A percentile compares a stretch with the other conserved stretches of the same genome.
These are phyloP conservation scores for Leptinotarsa texana DNA, from an alignment of 1,140 invertebrate species.

Conservation along the genomic window DNA sequence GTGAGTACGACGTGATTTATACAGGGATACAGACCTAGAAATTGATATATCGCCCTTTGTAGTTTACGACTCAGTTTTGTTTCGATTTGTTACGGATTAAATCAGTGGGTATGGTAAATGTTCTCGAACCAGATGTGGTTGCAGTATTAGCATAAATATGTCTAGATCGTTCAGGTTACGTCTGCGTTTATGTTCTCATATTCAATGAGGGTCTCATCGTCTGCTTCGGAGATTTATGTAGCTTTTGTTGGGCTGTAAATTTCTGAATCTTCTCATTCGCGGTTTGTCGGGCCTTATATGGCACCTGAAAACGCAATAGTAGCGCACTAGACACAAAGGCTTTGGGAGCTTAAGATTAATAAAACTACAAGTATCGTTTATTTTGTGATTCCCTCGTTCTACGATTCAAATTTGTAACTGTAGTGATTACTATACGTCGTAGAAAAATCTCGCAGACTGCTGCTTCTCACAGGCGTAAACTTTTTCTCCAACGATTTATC, in stretches of 20 bases:
- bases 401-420: too few species aligned
- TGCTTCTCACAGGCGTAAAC: too few species aligned
- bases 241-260: background rate
- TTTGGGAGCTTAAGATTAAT: background rate
- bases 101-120: conserved; percentile 27
- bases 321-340: background rate
- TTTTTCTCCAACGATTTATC: too few species aligned
- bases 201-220: conserved; percentile 21
- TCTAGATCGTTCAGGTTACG: conserved; percentile 29
- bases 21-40: conserved; percentile 27
- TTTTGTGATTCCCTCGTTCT: too few species aligned
- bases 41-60: conserved; percentile 42
- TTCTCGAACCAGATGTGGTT: conserved; percentile 25
- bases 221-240: conserved; percentile 11
- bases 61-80: conserved; percentile 35
- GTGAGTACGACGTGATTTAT: conserved; percentile 44
- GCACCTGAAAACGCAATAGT: background rate
- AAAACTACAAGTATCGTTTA: too few species aligned
- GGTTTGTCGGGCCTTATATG: background rate
- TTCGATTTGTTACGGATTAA: conserved; percentile 41
- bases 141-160: conserved; percentile 29
- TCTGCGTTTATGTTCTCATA: conserved; percentile 28
- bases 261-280: background rate
- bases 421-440: too few species aligned
- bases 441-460: too few species aligned